Evolutionary conservation across 2,888 invertebrate genomes (phyloP).

Genomic region (Fissipunctia ypsillon): DNA sequence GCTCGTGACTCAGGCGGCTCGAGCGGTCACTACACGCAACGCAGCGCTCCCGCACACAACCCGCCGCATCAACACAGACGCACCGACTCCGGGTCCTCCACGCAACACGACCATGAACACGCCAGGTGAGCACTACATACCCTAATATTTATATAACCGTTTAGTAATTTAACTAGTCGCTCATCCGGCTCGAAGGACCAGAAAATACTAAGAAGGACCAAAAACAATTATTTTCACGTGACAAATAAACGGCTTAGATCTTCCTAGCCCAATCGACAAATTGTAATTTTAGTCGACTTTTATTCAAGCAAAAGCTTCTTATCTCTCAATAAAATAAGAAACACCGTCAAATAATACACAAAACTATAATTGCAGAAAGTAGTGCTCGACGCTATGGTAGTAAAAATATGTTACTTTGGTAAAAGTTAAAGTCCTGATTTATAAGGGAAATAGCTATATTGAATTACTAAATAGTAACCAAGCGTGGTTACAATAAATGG

Average conservation of each 20-base stretch:
- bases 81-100: slow-evolving; percentile 94
- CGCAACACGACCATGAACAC: slow-evolving; percentile 92
- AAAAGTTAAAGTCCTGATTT: too few species aligned
- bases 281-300: too few species aligned
- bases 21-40: slow-evolving; percentile 95
- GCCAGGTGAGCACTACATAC: slow-evolving; percentile 65
- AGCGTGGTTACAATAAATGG: too few species aligned
- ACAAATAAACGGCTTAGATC: background rate
- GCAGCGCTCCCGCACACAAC: slow-evolving; percentile 95
- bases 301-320: too few species aligned
- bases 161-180: background rate
- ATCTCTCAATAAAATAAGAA: too few species aligned
- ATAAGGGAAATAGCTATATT: too few species aligned
- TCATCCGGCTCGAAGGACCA: slow-evolving; percentile 14
- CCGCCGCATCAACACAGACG: slow-evolving; percentile 84
- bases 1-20: slow-evolving; percentile 96
- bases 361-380: too few species aligned
- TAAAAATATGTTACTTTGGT: too few species aligned
- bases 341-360: too few species aligned
- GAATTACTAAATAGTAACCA: too few species aligned
- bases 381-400: too few species aligned
- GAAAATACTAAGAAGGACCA: too few species aligned
- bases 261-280: background rate
- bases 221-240: background rate
- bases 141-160: background rate